These are phyloP conservation scores for Habroteleia sp. DNA, from an alignment of 2,888 invertebrate genomes.

Conservation along the genomic window DNA sequence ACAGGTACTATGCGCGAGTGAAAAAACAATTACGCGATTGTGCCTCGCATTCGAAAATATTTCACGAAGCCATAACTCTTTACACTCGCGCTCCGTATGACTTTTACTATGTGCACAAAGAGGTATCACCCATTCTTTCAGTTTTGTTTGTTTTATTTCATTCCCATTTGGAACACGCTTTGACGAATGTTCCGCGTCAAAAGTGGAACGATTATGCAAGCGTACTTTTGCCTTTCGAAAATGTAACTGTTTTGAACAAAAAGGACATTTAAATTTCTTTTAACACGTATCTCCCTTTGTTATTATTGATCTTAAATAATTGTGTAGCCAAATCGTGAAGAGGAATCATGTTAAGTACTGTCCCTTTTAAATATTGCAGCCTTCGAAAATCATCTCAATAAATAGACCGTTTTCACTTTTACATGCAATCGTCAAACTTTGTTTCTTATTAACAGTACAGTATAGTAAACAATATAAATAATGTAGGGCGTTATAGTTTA, in stretches of 20 bases:
- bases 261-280: neutral
- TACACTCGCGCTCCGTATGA: slow-evolving; percentile 27
- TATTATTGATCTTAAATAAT: neutral
- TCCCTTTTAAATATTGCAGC: no score
- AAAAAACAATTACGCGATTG: slow-evolving; percentile 51
- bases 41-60: slow-evolving; percentile 38
- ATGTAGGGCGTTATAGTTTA: no score
- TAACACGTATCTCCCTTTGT: neutral
- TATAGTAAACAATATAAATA: no score
- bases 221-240: slow-evolving; percentile 18
- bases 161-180: slow-evolving; percentile 1
- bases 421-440: no score
- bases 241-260: slow-evolving; percentile 1
- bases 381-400: no score
- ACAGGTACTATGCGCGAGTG: slow-evolving; percentile 28
- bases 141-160: slow-evolving; percentile 5
- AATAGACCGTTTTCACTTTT: no score
- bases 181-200: slow-evolving; percentile 23
- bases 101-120: slow-evolving; percentile 44
- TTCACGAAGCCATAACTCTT: slow-evolving; percentile 52
- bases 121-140: slow-evolving; percentile 18
- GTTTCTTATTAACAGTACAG: no score
- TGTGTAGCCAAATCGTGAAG: no score
- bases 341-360: no score
- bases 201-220: slow-evolving; percentile 35